Evolutionary conservation across 2,113 vertebrate genomes (phyloP), one percentile per base, ranked within the genome.

Genomic region (Cacatua alba): DNA sequence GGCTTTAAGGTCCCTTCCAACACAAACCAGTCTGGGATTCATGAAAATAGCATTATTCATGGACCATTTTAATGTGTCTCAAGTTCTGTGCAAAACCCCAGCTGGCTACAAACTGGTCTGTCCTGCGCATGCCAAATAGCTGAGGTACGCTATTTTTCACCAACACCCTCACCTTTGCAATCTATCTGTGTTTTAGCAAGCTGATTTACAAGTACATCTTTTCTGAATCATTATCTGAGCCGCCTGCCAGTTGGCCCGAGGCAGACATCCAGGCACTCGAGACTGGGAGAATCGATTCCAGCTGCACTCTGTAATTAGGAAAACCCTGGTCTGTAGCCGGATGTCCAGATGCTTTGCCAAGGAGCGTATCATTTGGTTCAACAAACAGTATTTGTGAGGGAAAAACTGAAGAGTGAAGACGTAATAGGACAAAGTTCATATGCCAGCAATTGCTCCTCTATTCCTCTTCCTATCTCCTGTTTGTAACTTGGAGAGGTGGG

Each of bases 321-420:
- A 93, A 95, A 76, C 90, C 95, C 92, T 94, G 90, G 68, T 81
- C 95, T 79, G 52, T 15, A 95, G 95, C 92, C 44, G 92, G 82
- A 82, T 95, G 92, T 94, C 77, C 96, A 96, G 88, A 78, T n/a
- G 87, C 95, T 67, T 94, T 65, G 70, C 96, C 96, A 96, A 93
- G 77, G 86, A 96, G 69, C 0, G 0, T 3, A 86, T 91, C 60
- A 2, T 75, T 88, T 37, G 43, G 35, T 82, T 88, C 88, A 82
- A 67, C 95, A 94, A 84, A 88, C 76, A 76, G 69, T 7, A 10
- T 17, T 83, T 63, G 65, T 4, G 68, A n/a, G 74, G 48, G 12
- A 21, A 39, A 17, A 53, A 52, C 37, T 29, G 37, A 67, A 17
- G n/a, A 39, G 69, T 4, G 33, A 70, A 60, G 90, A 48, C 64